Base-by-base conservation (phyloP, 2,113 vertebrate genomes). In the Bolborhynchus lineola region DNA sequence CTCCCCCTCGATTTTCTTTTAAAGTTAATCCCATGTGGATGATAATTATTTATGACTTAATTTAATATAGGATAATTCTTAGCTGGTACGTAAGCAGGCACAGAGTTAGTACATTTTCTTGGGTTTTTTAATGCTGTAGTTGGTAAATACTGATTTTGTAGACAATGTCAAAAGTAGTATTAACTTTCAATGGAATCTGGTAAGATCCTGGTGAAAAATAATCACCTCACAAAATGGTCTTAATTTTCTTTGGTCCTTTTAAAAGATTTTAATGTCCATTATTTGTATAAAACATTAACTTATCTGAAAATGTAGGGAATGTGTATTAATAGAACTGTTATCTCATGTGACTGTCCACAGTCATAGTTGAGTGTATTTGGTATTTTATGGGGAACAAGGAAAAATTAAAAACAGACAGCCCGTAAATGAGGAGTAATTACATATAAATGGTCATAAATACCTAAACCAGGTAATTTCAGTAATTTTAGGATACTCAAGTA, bases 1-100 rank as follows among this genome's bases (percentile, higher is more conserved):
- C 10, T 93, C 69, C 69, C 74, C 17, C 55, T 64, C 47, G 77
- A 92, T 82, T 93, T 72, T 91, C 47, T 87, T 87, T 91, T 52
- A 65, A n/a, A 52, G 16, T 60, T 69, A 94, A 76, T 72, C 89
- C 65, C 84, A 39, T 26, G 9, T 64, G 23, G 35, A 67, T 65
- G 52, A 37, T 87, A 97, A 88, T 92, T 88, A 81, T 77, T 85
- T 35, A 82, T 93, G 37, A 46, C 13, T 95, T 94, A 79, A 50
- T 95, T 97, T 96, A 83, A 87, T 33, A 86, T 7, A 53, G 31
- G 16, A 60, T 8, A 78, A 57, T n/a, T 95, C 52, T 87, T 59
- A 83, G 41, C 20, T 82, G 35, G 18, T 62, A 72, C 1, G 1
- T 72, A 86, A 87, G 47, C 46, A 92, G 49, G 14, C 24, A 50